phyloP scores from a whole-genome alignment of 2,797 vertebrate species.

The Orientallactaga sibirica region DNA sequence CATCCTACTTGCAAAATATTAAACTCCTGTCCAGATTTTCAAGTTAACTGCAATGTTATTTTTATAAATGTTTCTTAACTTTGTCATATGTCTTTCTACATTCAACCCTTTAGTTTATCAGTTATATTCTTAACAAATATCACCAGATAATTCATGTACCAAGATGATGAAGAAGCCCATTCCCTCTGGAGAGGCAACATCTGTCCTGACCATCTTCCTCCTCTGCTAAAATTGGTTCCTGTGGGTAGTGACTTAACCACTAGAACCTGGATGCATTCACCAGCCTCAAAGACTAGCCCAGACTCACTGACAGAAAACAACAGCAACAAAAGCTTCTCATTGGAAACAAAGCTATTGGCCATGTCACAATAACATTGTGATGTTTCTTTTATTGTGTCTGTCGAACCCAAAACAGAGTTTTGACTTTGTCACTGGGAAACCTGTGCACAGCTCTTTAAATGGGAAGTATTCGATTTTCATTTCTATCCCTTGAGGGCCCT shows the following conservation, averaged over 20 bases:
- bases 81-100: neutral
- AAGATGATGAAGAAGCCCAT: neutral
- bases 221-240: slow-evolving; percentile 29
- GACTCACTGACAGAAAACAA: neutral
- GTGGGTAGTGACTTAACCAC: slow-evolving; percentile 62
- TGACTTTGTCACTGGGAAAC: slow-evolving; percentile 27
- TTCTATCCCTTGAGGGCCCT: neutral
- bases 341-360: slow-evolving; percentile 13
- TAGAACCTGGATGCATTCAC: slow-evolving; percentile 30
- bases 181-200: slow-evolving; percentile 27
- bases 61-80: neutral
- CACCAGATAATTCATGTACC: neutral
- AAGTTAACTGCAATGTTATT: neutral
- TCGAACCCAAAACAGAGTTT: slow-evolving; percentile 14
- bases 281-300: slow-evolving; percentile 53
- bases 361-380: slow-evolving; percentile 48
- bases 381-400: slow-evolving; percentile 16
- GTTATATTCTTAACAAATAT: neutral
- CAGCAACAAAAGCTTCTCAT: slow-evolving; percentile 39
- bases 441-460: neutral
- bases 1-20: neutral
- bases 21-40: neutral
- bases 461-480: neutral
- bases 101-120: neutral
- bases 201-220: neutral